Evolutionary conservation across 2,888 invertebrate genomes (phyloP).

Genomic region (Drosophila subsilvestris): DNA sequence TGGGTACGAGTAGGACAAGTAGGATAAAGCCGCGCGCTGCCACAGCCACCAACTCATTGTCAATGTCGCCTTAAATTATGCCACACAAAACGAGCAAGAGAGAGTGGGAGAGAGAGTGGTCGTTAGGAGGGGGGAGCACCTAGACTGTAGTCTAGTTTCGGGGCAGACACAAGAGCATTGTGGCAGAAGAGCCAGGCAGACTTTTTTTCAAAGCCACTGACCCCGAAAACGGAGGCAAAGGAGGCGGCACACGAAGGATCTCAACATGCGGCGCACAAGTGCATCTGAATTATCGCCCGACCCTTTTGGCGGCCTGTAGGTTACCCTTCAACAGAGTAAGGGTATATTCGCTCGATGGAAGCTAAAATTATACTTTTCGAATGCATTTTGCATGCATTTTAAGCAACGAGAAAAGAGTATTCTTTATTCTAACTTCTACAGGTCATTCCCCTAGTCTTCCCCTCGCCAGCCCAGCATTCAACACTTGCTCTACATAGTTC

Average conservation of each 20-base stretch:
- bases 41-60: conserved; percentile 63
- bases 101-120: neutral
- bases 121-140: conserved; percentile 9
- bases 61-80: conserved; percentile 79
- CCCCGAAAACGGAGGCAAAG: conserved; percentile 58
- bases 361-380: neutral
- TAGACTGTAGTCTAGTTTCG: conserved; percentile 63
- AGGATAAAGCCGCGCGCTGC: neutral
- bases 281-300: conserved; percentile 66
- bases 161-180: conserved; percentile 48
- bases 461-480: conserved; percentile 32
- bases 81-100: conserved; percentile 42
- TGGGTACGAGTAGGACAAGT: conserved; percentile 7
- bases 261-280: conserved; percentile 72
- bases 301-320: conserved; percentile 12
- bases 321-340: conserved; percentile 2
- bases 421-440: neutral
- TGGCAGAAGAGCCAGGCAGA: conserved; percentile 57
- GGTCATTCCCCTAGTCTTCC: conserved; percentile 28
- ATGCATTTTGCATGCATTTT: neutral
- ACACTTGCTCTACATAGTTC: conserved; percentile 48
- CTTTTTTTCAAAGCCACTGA: conserved; percentile 78
- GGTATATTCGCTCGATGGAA: neutral
- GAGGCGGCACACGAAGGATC: conserved; percentile 55
- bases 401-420: neutral